Base-by-base conservation (phyloP, 2,888 invertebrate genomes). In the Agrochola circellaris region DNA sequence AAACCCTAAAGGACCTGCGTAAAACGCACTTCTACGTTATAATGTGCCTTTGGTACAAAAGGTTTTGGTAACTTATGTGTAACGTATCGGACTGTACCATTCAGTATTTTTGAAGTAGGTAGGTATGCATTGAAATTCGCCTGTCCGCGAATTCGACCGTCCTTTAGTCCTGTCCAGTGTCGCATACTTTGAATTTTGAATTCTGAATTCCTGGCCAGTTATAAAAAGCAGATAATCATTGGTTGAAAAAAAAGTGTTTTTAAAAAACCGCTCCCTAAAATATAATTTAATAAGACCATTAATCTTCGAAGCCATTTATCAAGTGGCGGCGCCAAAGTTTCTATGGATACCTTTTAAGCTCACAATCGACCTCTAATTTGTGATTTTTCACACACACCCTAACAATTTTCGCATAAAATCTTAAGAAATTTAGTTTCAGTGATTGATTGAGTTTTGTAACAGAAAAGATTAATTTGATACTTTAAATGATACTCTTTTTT, bases 361-460 rank as follows among this genome's bases (percentile, higher is more conserved):
- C 72, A 90, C 90, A 92, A 93, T 92, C 89, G 89, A 84, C 83
- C 86, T 85, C 87, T 95, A 95, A 96, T 96, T 96, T 95, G 95
- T 92, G 93, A 96, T 96, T 96, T 90, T 95, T 93, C 96, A 96
- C 96, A 95, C 96, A 93, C 94, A 91, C 95, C 94, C 93, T 73
- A 62, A 42, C 26, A 79, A 78, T 84, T 83, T 85, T 82, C 74
- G 77, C 66, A 76, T 72, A 67, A 81, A 74, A 65, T 71, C 68
- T 82, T 87, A 79, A 87, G 89, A 89, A 88, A 79, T 64, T 2
- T n/a, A 26, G 26, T 62, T 56, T 42, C 38, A 58, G 72, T 88
- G 88, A 87, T 88, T 76, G 54, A 83, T 87, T 74, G 79, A 73
- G 60, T 81, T 77, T 51, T 68, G 15, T 56, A 48, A 38, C 20